phyloP scores from a whole-genome alignment of 2,113 vertebrate species.

The Lepisosteus oculatus region DNA sequence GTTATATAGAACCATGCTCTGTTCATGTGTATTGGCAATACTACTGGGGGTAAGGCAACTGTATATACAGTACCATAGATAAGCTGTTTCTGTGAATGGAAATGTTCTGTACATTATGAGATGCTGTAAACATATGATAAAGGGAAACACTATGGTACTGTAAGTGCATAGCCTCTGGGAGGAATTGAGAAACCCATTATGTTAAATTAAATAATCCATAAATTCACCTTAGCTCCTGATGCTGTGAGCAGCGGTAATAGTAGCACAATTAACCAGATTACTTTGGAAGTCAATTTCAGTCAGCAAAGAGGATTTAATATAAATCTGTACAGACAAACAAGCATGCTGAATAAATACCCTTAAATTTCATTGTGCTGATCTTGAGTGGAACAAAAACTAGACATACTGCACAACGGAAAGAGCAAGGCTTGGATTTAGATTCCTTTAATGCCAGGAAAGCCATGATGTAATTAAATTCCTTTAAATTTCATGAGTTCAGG shows the following conservation, averaged over 20 bases:
- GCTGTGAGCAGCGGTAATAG: background rate
- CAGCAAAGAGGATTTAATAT: conserved; percentile 7
- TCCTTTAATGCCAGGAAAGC: too few relatives aligned
- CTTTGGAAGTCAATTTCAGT: background rate
- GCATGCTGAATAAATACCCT: background rate
- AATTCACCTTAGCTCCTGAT: background rate
- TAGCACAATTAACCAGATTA: conserved; percentile 8
- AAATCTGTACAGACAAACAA: conserved; percentile 1
- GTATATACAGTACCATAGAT: background rate
- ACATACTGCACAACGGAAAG: too few relatives aligned
- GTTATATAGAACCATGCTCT: background rate
- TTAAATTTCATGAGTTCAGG: too few relatives aligned
- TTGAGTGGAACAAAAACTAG: too few relatives aligned
- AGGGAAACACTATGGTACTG: background rate
- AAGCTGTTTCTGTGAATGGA: too few relatives aligned
- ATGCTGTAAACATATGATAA: background rate
- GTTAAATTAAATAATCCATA: conserved; percentile 4
- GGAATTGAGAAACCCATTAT: background rate
- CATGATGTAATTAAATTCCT: too few relatives aligned
- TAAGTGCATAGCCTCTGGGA: background rate
- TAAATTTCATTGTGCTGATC: background rate
- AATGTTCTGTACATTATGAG: background rate
- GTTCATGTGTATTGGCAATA: background rate
- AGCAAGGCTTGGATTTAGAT: too few relatives aligned
- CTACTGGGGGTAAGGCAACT: background rate